A percentile compares a stretch with the other conserved stretches of the same genome.
phyloP scores from a whole-genome alignment of 1,140 invertebrate species.

The Drosophila serrata region DNA sequence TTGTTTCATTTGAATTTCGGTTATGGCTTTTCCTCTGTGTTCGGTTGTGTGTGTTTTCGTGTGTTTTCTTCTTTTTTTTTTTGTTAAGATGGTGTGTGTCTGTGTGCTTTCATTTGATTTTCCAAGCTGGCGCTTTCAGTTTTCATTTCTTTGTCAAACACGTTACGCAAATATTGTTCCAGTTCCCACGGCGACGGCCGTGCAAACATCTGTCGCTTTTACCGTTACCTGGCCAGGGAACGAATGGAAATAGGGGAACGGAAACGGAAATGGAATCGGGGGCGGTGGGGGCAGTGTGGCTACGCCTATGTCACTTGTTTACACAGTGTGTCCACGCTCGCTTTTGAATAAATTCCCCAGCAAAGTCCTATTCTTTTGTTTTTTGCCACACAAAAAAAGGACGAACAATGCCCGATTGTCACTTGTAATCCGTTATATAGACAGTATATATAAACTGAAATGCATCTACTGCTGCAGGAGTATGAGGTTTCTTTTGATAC shows the following conservation, averaged over 20 bases:
- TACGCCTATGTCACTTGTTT: slow-evolving; percentile 54
- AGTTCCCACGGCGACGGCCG: slow-evolving; percentile 74
- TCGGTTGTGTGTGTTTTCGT: background rate
- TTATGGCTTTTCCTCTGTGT: slow-evolving; percentile 33
- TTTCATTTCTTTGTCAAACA: slow-evolving; percentile 84
- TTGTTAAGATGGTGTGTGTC: slow-evolving; percentile 15
- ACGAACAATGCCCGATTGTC: slow-evolving; percentile 1
- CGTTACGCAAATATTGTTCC: slow-evolving; percentile 83
- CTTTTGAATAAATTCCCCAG: slow-evolving; percentile 8
- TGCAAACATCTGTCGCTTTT: slow-evolving; percentile 73
- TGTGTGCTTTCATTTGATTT: slow-evolving; percentile 76
- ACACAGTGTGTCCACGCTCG: slow-evolving; percentile 32
- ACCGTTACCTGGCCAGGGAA: slow-evolving; percentile 55
- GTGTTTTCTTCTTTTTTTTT: background rate
- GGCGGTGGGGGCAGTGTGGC: background rate
- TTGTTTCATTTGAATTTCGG: slow-evolving; percentile 45
- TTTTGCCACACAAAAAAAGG: background rate
- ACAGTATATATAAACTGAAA: background rate
- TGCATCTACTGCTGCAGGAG: background rate
- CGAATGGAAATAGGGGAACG: slow-evolving; percentile 25
- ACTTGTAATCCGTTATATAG: slow-evolving; percentile 5
- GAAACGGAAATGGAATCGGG: slow-evolving; percentile 22
- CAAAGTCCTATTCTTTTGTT: background rate
- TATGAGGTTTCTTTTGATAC: background rate
- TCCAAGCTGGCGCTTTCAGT: slow-evolving; percentile 83